These are phyloP conservation scores for Aphaenogaster rudis DNA, from an alignment of 1,140 invertebrate genomes.

Conservation along the genomic window DNA sequence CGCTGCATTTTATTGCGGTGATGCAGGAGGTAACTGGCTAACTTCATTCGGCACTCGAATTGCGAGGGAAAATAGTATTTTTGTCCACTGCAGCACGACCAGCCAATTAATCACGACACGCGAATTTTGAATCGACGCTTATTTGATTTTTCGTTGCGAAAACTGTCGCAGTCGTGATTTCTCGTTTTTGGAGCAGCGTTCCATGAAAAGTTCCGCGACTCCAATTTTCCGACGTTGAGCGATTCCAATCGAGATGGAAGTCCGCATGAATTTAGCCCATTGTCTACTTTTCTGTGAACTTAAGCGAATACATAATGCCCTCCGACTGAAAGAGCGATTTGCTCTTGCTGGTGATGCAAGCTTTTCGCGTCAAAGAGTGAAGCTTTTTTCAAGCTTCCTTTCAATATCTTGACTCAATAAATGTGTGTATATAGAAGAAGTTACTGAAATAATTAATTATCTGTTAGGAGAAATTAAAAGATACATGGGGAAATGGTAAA, in stretches of 20 bases:
- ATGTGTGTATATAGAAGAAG: too few relatives aligned
- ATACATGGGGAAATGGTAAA: background rate
- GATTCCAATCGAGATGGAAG: conserved; percentile 34
- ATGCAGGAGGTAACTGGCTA: conserved; percentile 14
- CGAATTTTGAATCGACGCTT: conserved; percentile 58
- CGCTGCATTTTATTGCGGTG: conserved; percentile 10
- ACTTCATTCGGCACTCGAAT: conserved; percentile 37
- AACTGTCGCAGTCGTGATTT: conserved; percentile 34
- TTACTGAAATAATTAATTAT: background rate
- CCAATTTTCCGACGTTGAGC: conserved; percentile 32
- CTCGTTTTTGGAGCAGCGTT: conserved; percentile 24
- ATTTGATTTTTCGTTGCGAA: conserved; percentile 51
- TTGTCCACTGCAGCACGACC: conserved; percentile 27
- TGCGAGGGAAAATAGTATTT: conserved; percentile 33
- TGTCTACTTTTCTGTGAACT: conserved; percentile 47
- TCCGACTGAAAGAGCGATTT: conserved; percentile 35
- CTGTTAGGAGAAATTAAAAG: background rate
- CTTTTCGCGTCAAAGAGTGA: conserved; percentile 18
- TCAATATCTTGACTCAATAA: background rate
- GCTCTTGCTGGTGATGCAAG: background rate
- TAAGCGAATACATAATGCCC: conserved; percentile 54
- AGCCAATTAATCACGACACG: conserved; percentile 49
- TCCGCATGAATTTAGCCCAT: conserved; percentile 41
- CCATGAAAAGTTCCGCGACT: conserved; percentile 12
- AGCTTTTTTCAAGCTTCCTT: background rate